phyloP scores from a whole-genome alignment of 1,140 invertebrate species.

The Neuroterus valhalla region DNA sequence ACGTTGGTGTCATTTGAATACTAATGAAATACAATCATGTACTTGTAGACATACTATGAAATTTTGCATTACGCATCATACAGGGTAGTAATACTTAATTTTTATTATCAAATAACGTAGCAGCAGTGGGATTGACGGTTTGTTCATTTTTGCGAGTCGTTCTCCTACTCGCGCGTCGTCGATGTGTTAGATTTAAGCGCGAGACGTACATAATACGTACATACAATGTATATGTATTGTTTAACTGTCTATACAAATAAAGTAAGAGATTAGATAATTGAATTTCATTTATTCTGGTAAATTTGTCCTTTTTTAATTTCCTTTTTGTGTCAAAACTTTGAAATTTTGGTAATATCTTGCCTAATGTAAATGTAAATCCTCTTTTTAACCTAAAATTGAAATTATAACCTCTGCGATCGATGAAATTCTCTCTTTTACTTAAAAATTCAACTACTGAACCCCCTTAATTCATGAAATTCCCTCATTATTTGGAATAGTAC shows the following conservation, averaged over 20 bases:
- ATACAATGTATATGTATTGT: conserved; percentile 71
- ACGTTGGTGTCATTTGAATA: conserved; percentile 64
- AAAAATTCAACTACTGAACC: no score
- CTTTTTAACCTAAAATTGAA: no score
- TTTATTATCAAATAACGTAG: conserved; percentile 64
- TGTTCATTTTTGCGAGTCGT: conserved; percentile 37
- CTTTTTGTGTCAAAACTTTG: no score
- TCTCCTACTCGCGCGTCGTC: conserved; percentile 58
- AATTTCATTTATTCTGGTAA: background rate
- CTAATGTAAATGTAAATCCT: no score
- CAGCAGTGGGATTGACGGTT: conserved; percentile 50
- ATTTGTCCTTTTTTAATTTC: no score
- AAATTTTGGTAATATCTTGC: no score
- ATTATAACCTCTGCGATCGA: no score
- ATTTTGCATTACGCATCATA: conserved; percentile 69
- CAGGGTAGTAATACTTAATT: conserved; percentile 69
- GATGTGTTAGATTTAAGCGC: conserved; percentile 71
- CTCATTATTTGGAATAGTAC: no score
- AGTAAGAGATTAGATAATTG: conserved; percentile 64
- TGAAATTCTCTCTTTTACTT: no score
- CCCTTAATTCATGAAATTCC: no score
- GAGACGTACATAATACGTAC: conserved; percentile 66
- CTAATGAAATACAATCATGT: conserved; percentile 52
- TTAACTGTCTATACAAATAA: conserved; percentile 71
- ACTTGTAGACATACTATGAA: conserved; percentile 29